Evolutionary conservation across 2,888 invertebrate genomes (phyloP), one percentile per base, ranked within the genome.

Genomic region (Microctonus aethiopoides): DNA sequence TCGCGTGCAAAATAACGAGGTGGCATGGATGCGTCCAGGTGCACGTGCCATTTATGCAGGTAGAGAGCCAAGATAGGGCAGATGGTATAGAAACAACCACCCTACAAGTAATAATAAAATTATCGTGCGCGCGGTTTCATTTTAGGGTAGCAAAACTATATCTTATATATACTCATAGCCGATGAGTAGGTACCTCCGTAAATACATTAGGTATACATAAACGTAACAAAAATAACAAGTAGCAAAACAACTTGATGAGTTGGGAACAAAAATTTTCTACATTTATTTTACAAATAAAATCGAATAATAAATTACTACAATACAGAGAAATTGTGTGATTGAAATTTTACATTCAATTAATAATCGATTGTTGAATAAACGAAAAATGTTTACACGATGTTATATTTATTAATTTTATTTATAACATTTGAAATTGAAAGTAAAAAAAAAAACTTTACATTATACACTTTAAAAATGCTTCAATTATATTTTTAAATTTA

Each of bases 71-170:
- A 66, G 67, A 71, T 64, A 69, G 69, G 73, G 79, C 83, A 84
- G 83, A 83, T 83, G 83, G 80, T 74, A 62, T 39, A 60, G 57
- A 54, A 3, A n/a, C 24, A 77, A 73, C 77, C 79, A 78, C 79
- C 78, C 80, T 78, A 75, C 74, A 68, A 74, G 51, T 64, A 78
- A 77, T 79, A 78, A 76, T 75, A 73, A 72, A 75, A 73, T 68
- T 69, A 72, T 67, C 68, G 67, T 64, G 64, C 61, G 61, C 71
- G 66, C 71, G 71, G 71, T 72, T 74, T 69, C 36, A 68, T 71
- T 72, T 57, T 73, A 65, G 74, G 74, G 74, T 75, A 68, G 73
- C 71, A 22, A 73, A 74, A 70, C 70, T 68, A 74, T 72, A 66
- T 70, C 70, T 68, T 16, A 16, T 20, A 16, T 20, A 57, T 11